A percentile compares a stretch with the other conserved stretches of the same genome.
Evolutionary conservation across 2,113 vertebrate genomes (phyloP).

Genomic region (Gila orcuttii): DNA sequence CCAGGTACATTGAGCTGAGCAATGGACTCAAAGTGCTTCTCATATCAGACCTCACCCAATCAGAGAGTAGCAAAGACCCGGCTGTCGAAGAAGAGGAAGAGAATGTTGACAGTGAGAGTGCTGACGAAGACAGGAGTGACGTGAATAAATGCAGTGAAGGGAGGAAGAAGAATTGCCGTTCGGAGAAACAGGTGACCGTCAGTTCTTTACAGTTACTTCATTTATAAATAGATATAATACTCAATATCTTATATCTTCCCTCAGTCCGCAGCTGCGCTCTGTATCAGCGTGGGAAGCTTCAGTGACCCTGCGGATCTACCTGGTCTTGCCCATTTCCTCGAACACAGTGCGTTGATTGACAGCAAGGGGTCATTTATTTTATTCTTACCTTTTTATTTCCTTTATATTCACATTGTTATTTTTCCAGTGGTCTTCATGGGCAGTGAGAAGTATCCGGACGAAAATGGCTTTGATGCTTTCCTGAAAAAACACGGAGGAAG

Average conservation of each 20-base stretch:
- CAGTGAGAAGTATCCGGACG: conserved; percentile 93
- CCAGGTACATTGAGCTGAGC: conserved; percentile 86
- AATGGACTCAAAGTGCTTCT: conserved; percentile 91
- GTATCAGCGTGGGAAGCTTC: conserved; percentile 93
- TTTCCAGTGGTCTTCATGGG: conserved; percentile 97
- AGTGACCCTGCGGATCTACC: conserved; percentile 94
- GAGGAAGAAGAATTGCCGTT: conserved; percentile 72
- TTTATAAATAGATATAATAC: background rate
- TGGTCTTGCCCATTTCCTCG: conserved; percentile 96
- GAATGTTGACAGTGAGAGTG: conserved; percentile 68
- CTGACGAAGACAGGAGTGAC: conserved; percentile 62
- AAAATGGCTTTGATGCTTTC: conserved; percentile 95
- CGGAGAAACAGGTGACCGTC: conserved; percentile 89
- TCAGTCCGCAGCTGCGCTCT: conserved; percentile 95
- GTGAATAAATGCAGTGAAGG: background rate
- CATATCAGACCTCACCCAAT: conserved; percentile 88
- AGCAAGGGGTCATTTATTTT: background rate
- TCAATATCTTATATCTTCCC: background rate
- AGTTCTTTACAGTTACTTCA: conserved; percentile 52
- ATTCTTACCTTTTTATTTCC: background rate
- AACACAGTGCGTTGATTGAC: conserved; percentile 86
- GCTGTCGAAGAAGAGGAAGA: conserved; percentile 61
- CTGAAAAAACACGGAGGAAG: conserved; percentile 95
- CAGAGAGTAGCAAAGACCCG: conserved; percentile 39
- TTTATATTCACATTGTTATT: background rate